Evolutionary conservation across 2,888 invertebrate genomes (phyloP).

Genomic region (Polyommatus icarus): DNA sequence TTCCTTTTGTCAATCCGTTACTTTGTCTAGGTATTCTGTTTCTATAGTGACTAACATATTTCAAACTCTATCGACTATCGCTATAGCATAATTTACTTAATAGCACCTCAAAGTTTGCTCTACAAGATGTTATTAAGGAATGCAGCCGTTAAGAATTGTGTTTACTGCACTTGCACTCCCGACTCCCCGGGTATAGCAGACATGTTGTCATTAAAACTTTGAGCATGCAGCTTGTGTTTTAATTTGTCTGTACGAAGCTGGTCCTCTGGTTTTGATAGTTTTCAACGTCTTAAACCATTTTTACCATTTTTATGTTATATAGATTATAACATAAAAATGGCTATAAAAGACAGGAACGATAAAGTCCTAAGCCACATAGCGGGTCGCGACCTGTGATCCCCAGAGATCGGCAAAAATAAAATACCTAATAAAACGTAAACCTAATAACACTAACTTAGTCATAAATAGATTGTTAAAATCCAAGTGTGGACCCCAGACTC

Average conservation of each 20-base stretch:
- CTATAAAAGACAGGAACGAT: too few species aligned
- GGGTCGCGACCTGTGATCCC: too few species aligned
- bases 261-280: slow-evolving; percentile 5
- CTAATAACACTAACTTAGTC: too few species aligned
- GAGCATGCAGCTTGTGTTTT: slow-evolving; percentile 7
- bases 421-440: too few species aligned
- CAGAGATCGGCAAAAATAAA: too few species aligned
- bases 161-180: neutral
- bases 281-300: neutral
- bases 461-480: too few species aligned
- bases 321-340: too few species aligned
- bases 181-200: neutral
- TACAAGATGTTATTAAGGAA: slow-evolving; percentile 12
- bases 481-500: too few species aligned
- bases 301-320: too few species aligned
- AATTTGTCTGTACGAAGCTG: neutral
- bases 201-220: slow-evolving; percentile 21
- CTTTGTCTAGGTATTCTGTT: too few species aligned
- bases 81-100: neutral
- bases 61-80: neutral
- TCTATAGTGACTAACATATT: neutral
- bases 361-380: too few species aligned
- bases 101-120: neutral
- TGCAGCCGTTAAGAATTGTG: slow-evolving; percentile 22
- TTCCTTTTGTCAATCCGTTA: too few species aligned